A percentile compares a stretch with the other conserved stretches of the same genome.
Evolutionary conservation across 2,797 vertebrate genomes (phyloP).

Genomic region (Apodemus agrarius): DNA sequence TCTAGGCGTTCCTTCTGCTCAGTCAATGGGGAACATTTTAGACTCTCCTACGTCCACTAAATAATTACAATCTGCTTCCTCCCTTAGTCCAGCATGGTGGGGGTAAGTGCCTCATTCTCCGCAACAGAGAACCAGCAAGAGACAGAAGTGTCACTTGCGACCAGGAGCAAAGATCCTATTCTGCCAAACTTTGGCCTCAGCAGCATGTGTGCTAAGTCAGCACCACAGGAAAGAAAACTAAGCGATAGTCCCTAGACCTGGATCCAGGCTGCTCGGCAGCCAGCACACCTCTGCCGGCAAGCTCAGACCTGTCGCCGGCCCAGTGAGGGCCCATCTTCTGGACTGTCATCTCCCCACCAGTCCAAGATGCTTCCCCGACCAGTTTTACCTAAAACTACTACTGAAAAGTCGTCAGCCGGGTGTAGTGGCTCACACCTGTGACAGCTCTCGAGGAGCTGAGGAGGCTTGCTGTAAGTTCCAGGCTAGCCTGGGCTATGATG

Average conservation of each 20-base stretch:
- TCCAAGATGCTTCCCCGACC: background rate
- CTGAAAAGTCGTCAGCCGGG: background rate
- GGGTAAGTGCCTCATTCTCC: too few relatives aligned
- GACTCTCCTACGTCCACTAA: background rate
- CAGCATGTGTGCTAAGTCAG: background rate
- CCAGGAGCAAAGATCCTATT: background rate
- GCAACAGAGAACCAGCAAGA: background rate
- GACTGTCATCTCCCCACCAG: background rate
- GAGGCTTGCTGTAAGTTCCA: background rate
- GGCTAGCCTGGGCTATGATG: background rate
- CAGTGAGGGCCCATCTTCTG: fast-evolving
- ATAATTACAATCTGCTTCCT: background rate
- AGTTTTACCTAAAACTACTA: background rate
- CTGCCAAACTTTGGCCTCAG: background rate
- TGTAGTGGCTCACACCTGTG: too few relatives aligned
- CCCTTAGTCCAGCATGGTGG: fast-evolving
- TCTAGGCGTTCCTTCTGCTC: background rate
- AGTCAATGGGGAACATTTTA: background rate
- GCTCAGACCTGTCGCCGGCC: fast-evolving
- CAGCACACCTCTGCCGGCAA: too few relatives aligned
- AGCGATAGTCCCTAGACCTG: background rate
- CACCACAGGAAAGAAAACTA: background rate
- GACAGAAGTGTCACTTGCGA: background rate
- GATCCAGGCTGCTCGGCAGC: background rate
- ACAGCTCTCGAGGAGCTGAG: background rate